Evolutionary conservation across 1,140 invertebrate genomes (phyloP), one percentile per base, ranked within the genome.

Genomic region (Vollenhovia emeryi): DNA sequence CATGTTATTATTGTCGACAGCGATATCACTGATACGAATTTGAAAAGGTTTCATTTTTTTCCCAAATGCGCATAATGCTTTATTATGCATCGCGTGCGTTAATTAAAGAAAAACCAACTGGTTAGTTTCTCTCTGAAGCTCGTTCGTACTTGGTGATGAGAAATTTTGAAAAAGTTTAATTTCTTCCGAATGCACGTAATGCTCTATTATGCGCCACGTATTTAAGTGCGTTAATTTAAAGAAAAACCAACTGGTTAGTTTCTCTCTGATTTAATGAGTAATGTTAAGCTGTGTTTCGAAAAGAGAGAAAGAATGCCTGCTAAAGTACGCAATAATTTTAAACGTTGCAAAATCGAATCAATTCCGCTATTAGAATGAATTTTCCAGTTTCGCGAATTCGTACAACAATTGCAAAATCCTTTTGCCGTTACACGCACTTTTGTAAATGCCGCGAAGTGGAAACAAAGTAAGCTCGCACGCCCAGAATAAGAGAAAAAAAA

Each of bases 401-500:
- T n/a, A n/a, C n/a, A n/a, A n/a, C 40, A 27, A 24, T 68, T 15
- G n/a, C 5, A 30, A 18, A 52, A 30, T 40, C 64, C 7, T 62
- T 40, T 43, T 52, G 50, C 9, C 5, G 8, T 24, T 7, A 27
- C 13, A n/a, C 30, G 33, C 18, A 52, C 50, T 27, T 27, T 27
- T 30, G 36, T 18, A 40, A 80, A 21, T 43, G 15, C 13, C 6
- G 30, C n/a, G 15, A n/a, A 79, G 11, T 21, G 52, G 24, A 21
- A 78, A 75, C 24, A 86, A 89, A 89, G 87, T 68, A 82, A 91
- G 59, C 36, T 27, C 33, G 8, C 43, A 13, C 68, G 24, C 2
- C 7, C 18, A 80, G 74, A 80, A 87, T 80, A 87, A 88, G 82
- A 78, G 87, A 85, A 89, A 88, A n/a, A 84, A 78, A 87, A 82